A percentile compares a stretch with the other conserved stretches of the same genome.
Evolutionary conservation across 1,140 invertebrate species (phyloP).

Genomic region (Danaus melanippus): DNA sequence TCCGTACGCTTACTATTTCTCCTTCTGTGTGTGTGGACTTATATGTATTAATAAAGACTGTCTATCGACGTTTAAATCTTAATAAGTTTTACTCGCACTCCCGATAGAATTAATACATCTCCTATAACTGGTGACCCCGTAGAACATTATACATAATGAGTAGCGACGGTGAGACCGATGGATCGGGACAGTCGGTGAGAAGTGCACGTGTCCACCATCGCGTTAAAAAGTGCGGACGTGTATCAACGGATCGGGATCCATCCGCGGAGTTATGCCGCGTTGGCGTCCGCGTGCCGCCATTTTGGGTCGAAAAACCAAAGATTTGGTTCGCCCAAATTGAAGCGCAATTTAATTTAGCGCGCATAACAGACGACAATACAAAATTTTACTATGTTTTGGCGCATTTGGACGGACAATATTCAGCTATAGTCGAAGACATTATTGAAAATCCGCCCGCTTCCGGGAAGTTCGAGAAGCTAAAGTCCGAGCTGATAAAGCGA

Average conservation of each 20-base stretch:
- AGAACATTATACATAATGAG: neutral
- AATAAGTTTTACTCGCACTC: too few relatives aligned
- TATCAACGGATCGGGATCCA: conserved; percentile 7
- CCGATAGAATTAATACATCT: too few relatives aligned
- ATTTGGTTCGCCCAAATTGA: conserved; percentile 19
- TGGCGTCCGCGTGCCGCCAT: conserved; percentile 14
- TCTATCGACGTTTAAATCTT: too few relatives aligned
- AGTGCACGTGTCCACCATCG: conserved; percentile 5
- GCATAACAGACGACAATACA: conserved; percentile 13
- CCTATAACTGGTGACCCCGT: conserved; percentile 6
- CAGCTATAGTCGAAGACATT: conserved; percentile 10
- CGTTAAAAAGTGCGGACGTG: conserved; percentile 4
- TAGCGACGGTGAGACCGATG: neutral
- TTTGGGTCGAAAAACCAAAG: conserved; percentile 17
- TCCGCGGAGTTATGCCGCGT: conserved; percentile 13
- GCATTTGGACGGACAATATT: conserved; percentile 9
- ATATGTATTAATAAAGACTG: too few relatives aligned
- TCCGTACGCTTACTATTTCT: too few relatives aligned
- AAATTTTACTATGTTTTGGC: conserved; percentile 15
- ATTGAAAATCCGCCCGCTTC: conserved; percentile 8
- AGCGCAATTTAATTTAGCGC: conserved; percentile 10
- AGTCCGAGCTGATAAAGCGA: conserved; percentile 13
- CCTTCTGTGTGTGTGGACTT: too few relatives aligned
- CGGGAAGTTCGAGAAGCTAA: conserved; percentile 12
- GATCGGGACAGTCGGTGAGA: conserved; percentile 3